Evolutionary conservation across 1,140 invertebrate species (phyloP).

Genomic region (Procambarus clarkii): DNA sequence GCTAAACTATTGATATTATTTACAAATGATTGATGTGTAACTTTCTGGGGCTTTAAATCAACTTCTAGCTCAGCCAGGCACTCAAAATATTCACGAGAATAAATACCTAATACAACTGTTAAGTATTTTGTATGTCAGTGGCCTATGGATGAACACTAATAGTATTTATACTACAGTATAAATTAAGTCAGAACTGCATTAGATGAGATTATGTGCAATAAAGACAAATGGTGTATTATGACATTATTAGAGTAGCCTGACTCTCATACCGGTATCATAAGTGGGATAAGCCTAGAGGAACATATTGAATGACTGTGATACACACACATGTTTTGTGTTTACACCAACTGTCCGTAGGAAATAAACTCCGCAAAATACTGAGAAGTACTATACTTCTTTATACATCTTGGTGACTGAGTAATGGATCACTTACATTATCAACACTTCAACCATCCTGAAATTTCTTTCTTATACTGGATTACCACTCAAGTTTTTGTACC

Average conservation of each 20-base stretch:
- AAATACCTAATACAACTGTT: background rate
- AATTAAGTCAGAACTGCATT: background rate
- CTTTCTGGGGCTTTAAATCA: background rate
- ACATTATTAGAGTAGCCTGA: background rate
- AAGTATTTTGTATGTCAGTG: background rate
- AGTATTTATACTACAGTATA: background rate
- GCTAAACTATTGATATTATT: background rate
- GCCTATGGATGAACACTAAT: background rate
- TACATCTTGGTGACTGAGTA: background rate
- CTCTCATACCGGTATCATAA: background rate
- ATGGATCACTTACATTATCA: background rate
- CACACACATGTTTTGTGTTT: background rate
- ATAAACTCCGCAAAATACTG: background rate
- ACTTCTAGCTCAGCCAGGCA: background rate
- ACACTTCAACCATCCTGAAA: background rate
- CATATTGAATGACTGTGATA: background rate
- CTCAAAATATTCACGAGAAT: background rate
- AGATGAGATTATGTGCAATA: background rate
- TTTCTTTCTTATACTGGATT: background rate
- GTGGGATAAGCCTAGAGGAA: constrained; percentile 8
- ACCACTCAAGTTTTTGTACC: no score
- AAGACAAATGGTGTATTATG: constrained; percentile 5
- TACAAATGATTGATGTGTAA: background rate
- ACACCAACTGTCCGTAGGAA: background rate
- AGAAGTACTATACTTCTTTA: background rate